Conservation (phyloP, 2,797 vertebrate species). For the Echeneis naucrates region DNA sequence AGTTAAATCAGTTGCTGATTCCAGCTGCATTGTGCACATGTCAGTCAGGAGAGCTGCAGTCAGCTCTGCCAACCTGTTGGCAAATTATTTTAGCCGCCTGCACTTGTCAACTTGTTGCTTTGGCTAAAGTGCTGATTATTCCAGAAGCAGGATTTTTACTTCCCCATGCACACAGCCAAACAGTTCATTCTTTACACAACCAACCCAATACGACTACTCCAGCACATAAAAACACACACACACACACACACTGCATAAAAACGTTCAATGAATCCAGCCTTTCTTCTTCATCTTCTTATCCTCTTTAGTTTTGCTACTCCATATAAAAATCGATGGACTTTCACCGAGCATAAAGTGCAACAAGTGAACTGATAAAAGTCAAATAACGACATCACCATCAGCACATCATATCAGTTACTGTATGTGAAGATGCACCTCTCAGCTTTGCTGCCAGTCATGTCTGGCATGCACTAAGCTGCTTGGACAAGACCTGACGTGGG, state of each 20-base stretch:
- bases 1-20: conserved; percentile 40
- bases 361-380: conserved; percentile 3
- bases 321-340: not conserved
- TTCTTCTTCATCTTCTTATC: not conserved
- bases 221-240: no score
- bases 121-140: conserved; percentile 23
- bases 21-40: conserved; percentile 20
- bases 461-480: conserved; percentile 50
- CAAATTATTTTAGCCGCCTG: conserved; percentile 39
- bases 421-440: conserved; percentile 51
- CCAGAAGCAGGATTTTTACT: not conserved
- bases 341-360: conserved; percentile 8
- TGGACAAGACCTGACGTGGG: conserved; percentile 61
- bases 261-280: not conserved
- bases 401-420: conserved; percentile 43
- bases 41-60: conserved; percentile 20
- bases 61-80: conserved; percentile 61
- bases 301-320: not conserved
- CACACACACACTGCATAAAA: not conserved
- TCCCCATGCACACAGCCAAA: not conserved
- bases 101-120: conserved; percentile 77
- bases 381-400: conserved; percentile 17
- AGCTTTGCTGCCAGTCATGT: conserved; percentile 53
- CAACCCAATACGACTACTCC: not conserved
- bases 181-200: not conserved